Percentiles rank a stretch among this genome's conserved stretches.
Evolutionary conservation across 2,113 vertebrate species (phyloP).

Genomic region (Pelodiscus sinensis): DNA sequence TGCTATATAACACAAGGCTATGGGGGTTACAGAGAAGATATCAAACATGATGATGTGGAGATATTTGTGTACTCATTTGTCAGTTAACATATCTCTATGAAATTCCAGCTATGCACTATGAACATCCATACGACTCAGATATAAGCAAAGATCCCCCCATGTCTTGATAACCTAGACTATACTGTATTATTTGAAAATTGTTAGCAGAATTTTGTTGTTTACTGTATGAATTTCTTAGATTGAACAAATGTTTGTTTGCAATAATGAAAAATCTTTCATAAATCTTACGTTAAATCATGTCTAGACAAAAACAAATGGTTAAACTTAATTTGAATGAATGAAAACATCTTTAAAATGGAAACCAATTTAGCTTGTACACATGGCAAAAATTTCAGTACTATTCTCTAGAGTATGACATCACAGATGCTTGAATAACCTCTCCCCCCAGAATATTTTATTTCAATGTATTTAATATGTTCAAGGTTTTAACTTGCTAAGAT

Average conservation of each 20-base stretch:
- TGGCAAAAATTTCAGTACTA: not conserved
- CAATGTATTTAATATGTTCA: not conserved
- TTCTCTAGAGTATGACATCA: not conserved
- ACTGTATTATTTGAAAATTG: not conserved
- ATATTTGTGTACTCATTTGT: not conserved
- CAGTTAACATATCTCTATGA: not conserved
- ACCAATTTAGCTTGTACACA: not conserved
- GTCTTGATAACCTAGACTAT: not conserved
- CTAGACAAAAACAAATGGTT: not conserved
- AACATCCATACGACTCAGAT: not conserved
- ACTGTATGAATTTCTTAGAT: constrained; percentile 5
- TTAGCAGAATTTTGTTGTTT: constrained; percentile 19
- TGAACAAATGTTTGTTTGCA: not conserved
- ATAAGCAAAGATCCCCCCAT: not conserved
- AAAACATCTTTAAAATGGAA: not conserved
- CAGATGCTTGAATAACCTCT: not conserved
- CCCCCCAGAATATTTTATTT: not conserved
- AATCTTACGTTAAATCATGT: not conserved
- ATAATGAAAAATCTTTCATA: not conserved
- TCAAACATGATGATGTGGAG: not conserved
- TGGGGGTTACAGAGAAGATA: not conserved
- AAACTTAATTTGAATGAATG: not conserved
- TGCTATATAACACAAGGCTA: not conserved
- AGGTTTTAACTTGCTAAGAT: not conserved
- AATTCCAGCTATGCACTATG: not conserved